These are phyloP conservation scores for Pristionchus maxplancki DNA, from an alignment of 2,888 invertebrate species.

Conservation along the genomic window DNA sequence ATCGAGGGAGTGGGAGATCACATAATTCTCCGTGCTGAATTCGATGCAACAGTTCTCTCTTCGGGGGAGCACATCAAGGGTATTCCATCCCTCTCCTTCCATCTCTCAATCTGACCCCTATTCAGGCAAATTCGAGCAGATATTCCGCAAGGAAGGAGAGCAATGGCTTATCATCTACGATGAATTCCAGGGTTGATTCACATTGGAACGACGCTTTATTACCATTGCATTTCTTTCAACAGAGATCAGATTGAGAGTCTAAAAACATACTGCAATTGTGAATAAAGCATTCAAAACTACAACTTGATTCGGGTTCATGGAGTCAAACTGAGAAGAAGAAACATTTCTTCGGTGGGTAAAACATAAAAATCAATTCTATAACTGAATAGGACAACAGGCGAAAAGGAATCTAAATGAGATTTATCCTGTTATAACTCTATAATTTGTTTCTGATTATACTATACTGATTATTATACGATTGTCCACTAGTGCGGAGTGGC, in stretches of 20 bases:
- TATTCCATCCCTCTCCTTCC: background rate
- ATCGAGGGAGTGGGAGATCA: slow-evolving; percentile 46
- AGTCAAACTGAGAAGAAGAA: slow-evolving; percentile 5
- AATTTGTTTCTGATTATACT: background rate
- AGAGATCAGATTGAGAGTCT: slow-evolving; percentile 35
- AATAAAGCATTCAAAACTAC: slow-evolving; percentile 45
- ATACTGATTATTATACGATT: background rate
- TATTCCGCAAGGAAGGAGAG: slow-evolving; percentile 44
- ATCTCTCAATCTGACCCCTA: background rate
- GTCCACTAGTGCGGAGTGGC: background rate
- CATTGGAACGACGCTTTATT: background rate
- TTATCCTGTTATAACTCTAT: slow-evolving; percentile 7
- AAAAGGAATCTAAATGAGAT: slow-evolving; percentile 19
- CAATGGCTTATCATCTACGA: slow-evolving; percentile 49
- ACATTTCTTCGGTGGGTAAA: background rate
- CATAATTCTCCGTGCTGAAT: slow-evolving; percentile 38
- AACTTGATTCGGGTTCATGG: background rate
- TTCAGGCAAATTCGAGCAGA: slow-evolving; percentile 47
- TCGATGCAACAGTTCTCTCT: slow-evolving; percentile 43
- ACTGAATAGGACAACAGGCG: slow-evolving; percentile 1
- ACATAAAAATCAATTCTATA: background rate
- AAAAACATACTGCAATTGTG: slow-evolving; percentile 44
- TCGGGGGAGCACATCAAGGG: slow-evolving; percentile 36
- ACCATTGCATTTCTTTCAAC: slow-evolving; percentile 32
- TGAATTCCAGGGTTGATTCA: slow-evolving; percentile 44